These are phyloP conservation scores for Chelidonichthys spinosus DNA, from an alignment of 2,797 vertebrate genomes.

Conservation along the genomic window DNA sequence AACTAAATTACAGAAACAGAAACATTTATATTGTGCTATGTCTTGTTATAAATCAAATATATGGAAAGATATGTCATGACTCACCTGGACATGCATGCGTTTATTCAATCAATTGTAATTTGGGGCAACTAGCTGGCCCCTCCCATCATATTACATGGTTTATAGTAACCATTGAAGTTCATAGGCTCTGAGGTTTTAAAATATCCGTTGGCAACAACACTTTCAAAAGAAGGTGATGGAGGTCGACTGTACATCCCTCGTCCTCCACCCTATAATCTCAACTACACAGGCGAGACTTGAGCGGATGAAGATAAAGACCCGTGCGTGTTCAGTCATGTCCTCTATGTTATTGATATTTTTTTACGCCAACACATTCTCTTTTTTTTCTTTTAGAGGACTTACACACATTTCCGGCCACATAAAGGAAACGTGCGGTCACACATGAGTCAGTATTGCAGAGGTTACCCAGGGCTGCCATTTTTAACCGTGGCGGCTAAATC, in stretches of 20 bases:
- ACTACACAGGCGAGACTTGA: neutral
- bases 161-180: neutral
- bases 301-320: neutral
- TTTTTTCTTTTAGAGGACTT: neutral
- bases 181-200: neutral
- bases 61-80: neutral
- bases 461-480: neutral
- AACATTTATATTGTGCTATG: neutral
- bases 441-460: neutral
- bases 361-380: neutral
- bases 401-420: neutral
- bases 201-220: neutral
- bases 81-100: neutral
- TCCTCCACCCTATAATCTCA: neutral
- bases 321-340: neutral
- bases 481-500: neutral
- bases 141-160: neutral
- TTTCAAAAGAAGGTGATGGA: too few species aligned
- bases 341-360: neutral
- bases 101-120: neutral
- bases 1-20: neutral
- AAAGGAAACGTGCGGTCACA: neutral
- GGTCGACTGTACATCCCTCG: neutral
- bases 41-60: neutral
- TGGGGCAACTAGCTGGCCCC: neutral